Evolutionary conservation across 2,113 vertebrate genomes (phyloP).

Genomic region (Tenrec ecaudatus): DNA sequence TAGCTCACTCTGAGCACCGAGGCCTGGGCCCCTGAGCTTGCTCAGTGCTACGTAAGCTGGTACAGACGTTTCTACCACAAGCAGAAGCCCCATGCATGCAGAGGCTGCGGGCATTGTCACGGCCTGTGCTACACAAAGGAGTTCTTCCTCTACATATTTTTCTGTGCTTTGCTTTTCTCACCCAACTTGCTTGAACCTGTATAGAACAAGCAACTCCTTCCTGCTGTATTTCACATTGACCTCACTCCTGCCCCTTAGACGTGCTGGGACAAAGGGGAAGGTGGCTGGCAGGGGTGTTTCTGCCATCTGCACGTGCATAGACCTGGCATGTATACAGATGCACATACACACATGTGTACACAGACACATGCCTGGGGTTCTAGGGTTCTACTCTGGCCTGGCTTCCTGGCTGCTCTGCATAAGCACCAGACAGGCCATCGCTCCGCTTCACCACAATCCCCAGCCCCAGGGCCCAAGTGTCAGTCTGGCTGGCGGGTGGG

Average conservation of each 20-base stretch:
- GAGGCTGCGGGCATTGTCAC: not conserved
- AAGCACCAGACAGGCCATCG: too few relatives aligned
- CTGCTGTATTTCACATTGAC: not conserved
- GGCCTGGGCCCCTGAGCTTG: not conserved
- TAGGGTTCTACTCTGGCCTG: too few relatives aligned
- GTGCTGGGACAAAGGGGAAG: not conserved
- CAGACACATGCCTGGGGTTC: accelerated
- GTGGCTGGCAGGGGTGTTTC: not conserved
- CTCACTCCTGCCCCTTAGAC: not conserved
- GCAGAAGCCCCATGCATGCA: not conserved
- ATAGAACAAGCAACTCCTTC: not conserved
- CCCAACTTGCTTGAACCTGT: not conserved
- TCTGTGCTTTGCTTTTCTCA: conserved; percentile 10
- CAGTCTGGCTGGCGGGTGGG: not conserved
- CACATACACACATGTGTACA: not conserved
- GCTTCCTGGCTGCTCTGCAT: too few relatives aligned
- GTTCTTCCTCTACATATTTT: not conserved
- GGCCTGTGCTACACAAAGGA: not conserved
- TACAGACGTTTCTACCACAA: not conserved
- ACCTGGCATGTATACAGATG: not conserved
- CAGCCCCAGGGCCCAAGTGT: not conserved
- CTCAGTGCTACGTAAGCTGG: not conserved
- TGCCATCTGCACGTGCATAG: not conserved
- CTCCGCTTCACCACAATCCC: too few relatives aligned
- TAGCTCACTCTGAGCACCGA: conserved; percentile 10